phyloP scores from a whole-genome alignment of 2,888 invertebrate genomes.

The Taenaris catops region DNA sequence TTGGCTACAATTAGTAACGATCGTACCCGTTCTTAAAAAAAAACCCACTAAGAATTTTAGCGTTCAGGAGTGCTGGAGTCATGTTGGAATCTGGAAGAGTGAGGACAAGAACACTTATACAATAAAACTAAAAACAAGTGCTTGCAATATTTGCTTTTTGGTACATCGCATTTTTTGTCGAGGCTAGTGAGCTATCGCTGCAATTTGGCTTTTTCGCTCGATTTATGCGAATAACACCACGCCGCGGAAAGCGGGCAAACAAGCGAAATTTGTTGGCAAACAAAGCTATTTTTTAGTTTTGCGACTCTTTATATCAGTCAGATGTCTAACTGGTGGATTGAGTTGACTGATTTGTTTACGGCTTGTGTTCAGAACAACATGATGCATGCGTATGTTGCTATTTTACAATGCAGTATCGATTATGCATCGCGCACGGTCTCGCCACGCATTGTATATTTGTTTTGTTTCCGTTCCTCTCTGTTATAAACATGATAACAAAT shows the following conservation, averaged over 20 bases:
- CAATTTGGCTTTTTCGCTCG: slow-evolving; percentile 71
- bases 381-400: slow-evolving; percentile 27
- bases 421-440: slow-evolving; percentile 18
- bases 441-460: slow-evolving; percentile 14
- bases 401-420: slow-evolving; percentile 26
- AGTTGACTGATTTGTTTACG: slow-evolving; percentile 42
- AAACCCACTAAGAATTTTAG: too few species aligned
- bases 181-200: slow-evolving; percentile 62
- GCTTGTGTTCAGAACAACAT: slow-evolving; percentile 27
- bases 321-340: slow-evolving; percentile 46
- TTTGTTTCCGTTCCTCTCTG: slow-evolving; percentile 18
- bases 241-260: slow-evolving; percentile 69
- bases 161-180: slow-evolving; percentile 67
- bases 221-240: slow-evolving; percentile 70
- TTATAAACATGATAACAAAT: slow-evolving; percentile 14
- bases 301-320: slow-evolving; percentile 62
- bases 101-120: too few species aligned
- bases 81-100: too few species aligned
- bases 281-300: slow-evolving; percentile 57
- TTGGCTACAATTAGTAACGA: too few species aligned
- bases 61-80: too few species aligned
- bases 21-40: too few species aligned
- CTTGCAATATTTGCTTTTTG: slow-evolving; percentile 60
- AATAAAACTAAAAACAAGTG: slow-evolving; percentile 42
- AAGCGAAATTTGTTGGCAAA: slow-evolving; percentile 64